Evolutionary conservation across 2,797 vertebrate genomes (phyloP).

Genomic region (Mustela erminea): DNA sequence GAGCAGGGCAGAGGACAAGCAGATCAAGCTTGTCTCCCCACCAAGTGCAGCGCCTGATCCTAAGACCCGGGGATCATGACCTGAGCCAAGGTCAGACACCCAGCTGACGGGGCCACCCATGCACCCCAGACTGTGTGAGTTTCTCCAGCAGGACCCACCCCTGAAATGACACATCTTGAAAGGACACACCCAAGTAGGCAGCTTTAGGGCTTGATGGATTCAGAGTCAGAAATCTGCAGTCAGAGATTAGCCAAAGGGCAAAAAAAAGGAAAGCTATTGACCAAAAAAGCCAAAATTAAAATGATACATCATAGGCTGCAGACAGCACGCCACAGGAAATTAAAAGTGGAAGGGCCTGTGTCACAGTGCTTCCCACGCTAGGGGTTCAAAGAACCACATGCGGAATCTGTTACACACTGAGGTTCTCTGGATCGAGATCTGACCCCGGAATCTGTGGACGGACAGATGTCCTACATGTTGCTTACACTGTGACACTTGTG

Average conservation of each 20-base stretch:
- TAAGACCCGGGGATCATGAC: neutral
- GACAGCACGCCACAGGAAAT: neutral
- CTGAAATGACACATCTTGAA: neutral
- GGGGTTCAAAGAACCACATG: neutral
- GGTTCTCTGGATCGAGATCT: accelerated
- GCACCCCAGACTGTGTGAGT: accelerated
- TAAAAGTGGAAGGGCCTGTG: too few species aligned
- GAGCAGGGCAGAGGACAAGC: neutral
- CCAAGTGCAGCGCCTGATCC: neutral
- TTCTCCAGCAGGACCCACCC: neutral
- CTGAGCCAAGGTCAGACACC: neutral
- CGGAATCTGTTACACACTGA: accelerated
- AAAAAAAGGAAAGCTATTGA: neutral
- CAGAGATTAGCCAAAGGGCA: neutral
- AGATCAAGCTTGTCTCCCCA: neutral
- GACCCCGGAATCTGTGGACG: neutral
- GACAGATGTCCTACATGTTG: neutral
- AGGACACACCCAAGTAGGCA: neutral
- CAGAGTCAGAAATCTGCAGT: neutral
- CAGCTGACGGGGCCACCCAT: neutral
- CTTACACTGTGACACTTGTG: accelerated
- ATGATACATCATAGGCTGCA: neutral
- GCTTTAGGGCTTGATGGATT: too few species aligned
- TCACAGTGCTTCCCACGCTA: neutral
- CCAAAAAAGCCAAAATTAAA: neutral